A percentile compares a stretch with the other conserved stretches of the same genome.
phyloP scores from a whole-genome alignment of 2,797 vertebrate genomes.

The Carcharodon carcharias region DNA sequence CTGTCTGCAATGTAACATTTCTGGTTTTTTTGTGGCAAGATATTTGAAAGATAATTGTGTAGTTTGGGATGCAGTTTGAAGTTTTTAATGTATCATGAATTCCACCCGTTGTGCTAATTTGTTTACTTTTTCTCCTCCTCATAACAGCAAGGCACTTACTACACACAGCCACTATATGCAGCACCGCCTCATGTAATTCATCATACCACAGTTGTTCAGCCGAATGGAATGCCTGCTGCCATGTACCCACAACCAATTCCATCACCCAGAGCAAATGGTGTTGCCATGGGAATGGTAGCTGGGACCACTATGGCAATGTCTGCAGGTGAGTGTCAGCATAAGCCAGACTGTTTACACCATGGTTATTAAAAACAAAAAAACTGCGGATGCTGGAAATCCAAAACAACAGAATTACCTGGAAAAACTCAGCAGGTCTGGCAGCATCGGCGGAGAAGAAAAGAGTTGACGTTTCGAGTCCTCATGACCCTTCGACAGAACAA shows the following conservation, averaged over 20 bases:
- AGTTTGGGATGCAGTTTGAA: neutral
- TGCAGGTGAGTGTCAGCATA: constrained; percentile 65
- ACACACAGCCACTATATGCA: constrained; percentile 93
- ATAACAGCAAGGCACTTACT: constrained; percentile 88
- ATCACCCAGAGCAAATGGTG: constrained; percentile 69
- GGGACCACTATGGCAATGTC: constrained; percentile 99
- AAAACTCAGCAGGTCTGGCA: no score
- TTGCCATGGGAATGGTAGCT: constrained; percentile 95
- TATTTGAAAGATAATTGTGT: neutral
- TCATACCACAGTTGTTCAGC: constrained; percentile 98
- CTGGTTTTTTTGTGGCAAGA: neutral
- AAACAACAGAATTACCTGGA: no score
- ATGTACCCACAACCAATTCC: constrained; percentile 83
- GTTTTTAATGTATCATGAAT: neutral
- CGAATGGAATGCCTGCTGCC: constrained; percentile 91
- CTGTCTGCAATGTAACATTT: neutral
- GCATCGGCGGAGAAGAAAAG: no score
- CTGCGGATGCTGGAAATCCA: no score
- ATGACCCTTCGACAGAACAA: no score
- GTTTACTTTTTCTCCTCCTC: constrained; percentile 47
- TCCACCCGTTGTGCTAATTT: neutral
- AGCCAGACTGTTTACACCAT: neutral
- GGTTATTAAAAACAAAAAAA: no score
- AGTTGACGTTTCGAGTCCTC: no score
- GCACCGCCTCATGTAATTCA: constrained; percentile 96